phyloP scores from a whole-genome alignment of 2,888 invertebrate species.

The Nasonovia ribisnigri region DNA sequence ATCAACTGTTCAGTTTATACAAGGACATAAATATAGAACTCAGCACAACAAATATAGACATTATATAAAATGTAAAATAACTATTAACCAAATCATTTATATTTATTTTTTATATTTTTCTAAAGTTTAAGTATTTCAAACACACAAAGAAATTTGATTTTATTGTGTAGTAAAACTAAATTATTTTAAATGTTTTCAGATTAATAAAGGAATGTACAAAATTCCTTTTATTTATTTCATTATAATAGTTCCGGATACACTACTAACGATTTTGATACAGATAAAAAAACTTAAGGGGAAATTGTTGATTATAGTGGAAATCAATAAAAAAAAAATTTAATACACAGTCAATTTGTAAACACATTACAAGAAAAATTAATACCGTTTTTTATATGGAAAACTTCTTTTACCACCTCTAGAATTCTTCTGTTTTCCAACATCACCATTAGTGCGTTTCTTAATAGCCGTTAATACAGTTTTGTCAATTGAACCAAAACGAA shows the following conservation, averaged over 20 bases:
- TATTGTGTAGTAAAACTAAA: conserved; percentile 14
- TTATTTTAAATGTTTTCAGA: not conserved
- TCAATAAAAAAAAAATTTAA: conserved; percentile 33
- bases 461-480: conserved; percentile 55
- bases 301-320: conserved; percentile 42
- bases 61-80: not conserved
- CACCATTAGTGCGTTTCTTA: conserved; percentile 58
- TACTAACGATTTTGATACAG: conserved; percentile 38
- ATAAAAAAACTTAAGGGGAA: conserved; percentile 23
- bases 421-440: conserved; percentile 58
- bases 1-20: too few relatives aligned
- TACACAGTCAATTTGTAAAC: conserved; percentile 47
- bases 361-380: conserved; percentile 46
- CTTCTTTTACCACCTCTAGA: conserved; percentile 40
- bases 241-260: not conserved
- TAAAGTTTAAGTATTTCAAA: conserved; percentile 36
- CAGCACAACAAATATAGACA: not conserved
- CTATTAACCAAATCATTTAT: not conserved
- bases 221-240: conserved; percentile 41
- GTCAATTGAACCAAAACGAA: conserved; percentile 69
- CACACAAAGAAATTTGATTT: not conserved
- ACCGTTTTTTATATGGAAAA: conserved; percentile 61
- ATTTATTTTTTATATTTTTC: conserved; percentile 29
- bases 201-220: conserved; percentile 53
- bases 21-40: not conserved